phyloP scores from a whole-genome alignment of 2,113 vertebrate species.

The Lethenteron reissneri region DNA sequence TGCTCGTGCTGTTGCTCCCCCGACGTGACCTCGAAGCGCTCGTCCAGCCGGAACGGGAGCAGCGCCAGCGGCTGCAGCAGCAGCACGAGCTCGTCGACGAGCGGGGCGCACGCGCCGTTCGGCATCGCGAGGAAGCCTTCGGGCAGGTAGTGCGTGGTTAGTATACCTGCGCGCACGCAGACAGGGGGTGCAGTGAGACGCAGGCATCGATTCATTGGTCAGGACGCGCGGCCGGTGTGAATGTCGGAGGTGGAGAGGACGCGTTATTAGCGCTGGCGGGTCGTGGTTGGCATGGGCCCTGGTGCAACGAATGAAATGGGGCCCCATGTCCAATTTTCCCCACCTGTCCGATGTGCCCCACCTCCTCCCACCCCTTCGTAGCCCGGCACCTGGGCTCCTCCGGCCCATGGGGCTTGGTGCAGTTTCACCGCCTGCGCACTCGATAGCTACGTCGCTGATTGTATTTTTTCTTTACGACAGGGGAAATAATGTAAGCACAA shows the following conservation, averaged over 20 bases:
- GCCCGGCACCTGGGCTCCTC: neutral
- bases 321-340: too few relatives aligned
- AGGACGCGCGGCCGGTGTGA: constrained; percentile 7
- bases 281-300: too few relatives aligned
- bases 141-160: constrained; percentile 55
- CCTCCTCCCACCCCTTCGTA: too few relatives aligned
- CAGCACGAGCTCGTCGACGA: constrained; percentile 70
- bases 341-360: too few relatives aligned
- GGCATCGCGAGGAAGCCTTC: constrained; percentile 66
- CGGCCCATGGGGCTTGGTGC: neutral
- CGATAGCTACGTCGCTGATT: neutral
- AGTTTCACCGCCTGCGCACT: neutral
- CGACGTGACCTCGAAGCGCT: constrained; percentile 63
- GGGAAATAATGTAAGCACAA: neutral
- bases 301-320: too few relatives aligned
- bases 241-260: neutral
- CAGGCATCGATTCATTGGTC: too few relatives aligned
- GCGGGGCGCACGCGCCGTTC: constrained; percentile 42
- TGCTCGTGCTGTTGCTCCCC: constrained; percentile 59
- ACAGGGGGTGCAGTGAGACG: too few relatives aligned
- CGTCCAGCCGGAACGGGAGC: constrained; percentile 73
- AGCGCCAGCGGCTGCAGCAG: constrained; percentile 76
- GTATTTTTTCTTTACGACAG: neutral
- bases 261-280: neutral
- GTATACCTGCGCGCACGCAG: constrained; percentile 33